phyloP scores from a whole-genome alignment of 2,113 vertebrate species.

The Myrmecophaga tridactyla region DNA sequence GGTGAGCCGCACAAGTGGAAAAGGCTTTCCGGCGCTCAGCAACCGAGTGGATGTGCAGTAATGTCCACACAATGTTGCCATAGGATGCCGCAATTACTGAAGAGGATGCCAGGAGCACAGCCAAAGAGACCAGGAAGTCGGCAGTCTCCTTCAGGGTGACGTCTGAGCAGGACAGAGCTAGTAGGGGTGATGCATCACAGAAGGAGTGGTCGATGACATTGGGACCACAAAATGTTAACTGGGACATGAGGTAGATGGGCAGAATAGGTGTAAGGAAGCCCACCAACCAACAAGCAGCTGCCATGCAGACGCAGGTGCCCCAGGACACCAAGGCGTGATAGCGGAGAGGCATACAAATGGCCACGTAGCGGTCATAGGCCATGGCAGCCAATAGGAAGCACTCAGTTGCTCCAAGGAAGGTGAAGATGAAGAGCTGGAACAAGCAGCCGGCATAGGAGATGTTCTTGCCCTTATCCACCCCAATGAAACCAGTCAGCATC shows the following conservation, averaged over 20 bases:
- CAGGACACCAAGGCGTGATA: slow-evolving; percentile 63
- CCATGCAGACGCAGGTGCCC: slow-evolving; percentile 58
- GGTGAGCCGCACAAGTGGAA: slow-evolving; percentile 69
- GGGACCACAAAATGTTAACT: slow-evolving; percentile 63
- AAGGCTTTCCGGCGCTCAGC: slow-evolving; percentile 64
- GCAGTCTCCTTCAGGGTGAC: slow-evolving; percentile 62
- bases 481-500: slow-evolving; percentile 67
- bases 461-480: not conserved
- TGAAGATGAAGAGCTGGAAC: slow-evolving; percentile 75
- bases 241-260: slow-evolving; percentile 70
- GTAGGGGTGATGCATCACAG: slow-evolving; percentile 67
- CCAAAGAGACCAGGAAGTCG: slow-evolving; percentile 69
- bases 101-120: slow-evolving; percentile 63
- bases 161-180: slow-evolving; percentile 69
- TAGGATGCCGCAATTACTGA: slow-evolving; percentile 50
- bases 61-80: slow-evolving; percentile 7
- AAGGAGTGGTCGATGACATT: slow-evolving; percentile 70
- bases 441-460: slow-evolving; percentile 70
- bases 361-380: slow-evolving; percentile 76
- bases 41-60: slow-evolving; percentile 6
- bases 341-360: slow-evolving; percentile 72
- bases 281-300: slow-evolving; percentile 64
- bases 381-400: slow-evolving; percentile 72
- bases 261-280: slow-evolving; percentile 66
- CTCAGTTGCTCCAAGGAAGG: slow-evolving; percentile 70